A percentile compares a stretch with the other conserved stretches of the same genome.
phyloP scores from a whole-genome alignment of 2,888 invertebrate species.

The Xanthostigma xanthostigma region DNA sequence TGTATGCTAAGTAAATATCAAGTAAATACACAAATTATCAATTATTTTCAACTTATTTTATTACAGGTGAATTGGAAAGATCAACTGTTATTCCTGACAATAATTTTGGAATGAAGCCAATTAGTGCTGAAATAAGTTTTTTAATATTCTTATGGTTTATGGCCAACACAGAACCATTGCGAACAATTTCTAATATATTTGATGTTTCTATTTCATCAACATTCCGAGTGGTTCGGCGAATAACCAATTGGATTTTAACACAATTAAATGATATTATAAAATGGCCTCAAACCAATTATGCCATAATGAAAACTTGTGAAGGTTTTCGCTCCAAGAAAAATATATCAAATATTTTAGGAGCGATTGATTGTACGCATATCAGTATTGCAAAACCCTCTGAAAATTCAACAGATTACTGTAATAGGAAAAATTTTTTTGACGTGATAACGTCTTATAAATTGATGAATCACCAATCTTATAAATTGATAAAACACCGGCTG shows the following conservation, averaged over 20 bases:
- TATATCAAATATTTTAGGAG: constrained; percentile 5
- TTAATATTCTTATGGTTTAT: constrained; percentile 7
- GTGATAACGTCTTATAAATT: no score
- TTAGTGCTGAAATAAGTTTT: constrained; percentile 7
- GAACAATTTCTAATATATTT: constrained; percentile 6
- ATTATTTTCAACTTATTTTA: background rate
- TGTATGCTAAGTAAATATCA: background rate
- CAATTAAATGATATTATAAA: constrained; percentile 7
- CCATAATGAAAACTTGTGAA: constrained; percentile 1
- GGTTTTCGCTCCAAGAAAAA: constrained; percentile 6
- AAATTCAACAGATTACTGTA: constrained; percentile 2
- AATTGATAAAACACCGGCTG: no score
- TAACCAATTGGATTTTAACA: constrained; percentile 6
- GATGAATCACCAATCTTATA: no score
- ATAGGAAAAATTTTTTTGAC: no score
- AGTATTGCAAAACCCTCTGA: constrained; percentile 4
- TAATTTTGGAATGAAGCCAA: constrained; percentile 4
- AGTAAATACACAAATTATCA: background rate
- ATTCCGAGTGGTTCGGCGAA: constrained; percentile 6
- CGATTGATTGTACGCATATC: constrained; percentile 8
- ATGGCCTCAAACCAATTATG: constrained; percentile 8
- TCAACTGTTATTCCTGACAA: constrained; percentile 5
- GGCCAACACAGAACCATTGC: constrained; percentile 8
- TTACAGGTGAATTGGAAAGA: constrained; percentile 4
- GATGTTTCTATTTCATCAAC: constrained; percentile 8